Conservation (phyloP, 1,140 invertebrate genomes). For the Sycophila sp. region DNA sequence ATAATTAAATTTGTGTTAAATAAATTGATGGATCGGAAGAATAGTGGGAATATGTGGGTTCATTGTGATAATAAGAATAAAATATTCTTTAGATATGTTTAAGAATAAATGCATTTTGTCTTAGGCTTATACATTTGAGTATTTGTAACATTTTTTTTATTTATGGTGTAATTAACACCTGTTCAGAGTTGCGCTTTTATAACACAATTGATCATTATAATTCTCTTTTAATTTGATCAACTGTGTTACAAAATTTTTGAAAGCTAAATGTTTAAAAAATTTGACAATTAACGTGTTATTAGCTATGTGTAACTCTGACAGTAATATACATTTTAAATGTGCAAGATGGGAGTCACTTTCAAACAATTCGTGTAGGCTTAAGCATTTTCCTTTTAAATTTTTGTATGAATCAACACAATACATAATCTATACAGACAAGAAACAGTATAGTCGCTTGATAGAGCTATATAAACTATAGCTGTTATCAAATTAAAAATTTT, state of each 20-base stretch:
- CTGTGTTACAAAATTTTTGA: background rate
- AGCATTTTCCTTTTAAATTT: constrained; percentile 14
- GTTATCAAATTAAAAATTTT: constrained; percentile 19
- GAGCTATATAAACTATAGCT: constrained; percentile 16
- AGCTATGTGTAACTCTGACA: background rate
- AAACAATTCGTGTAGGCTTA: constrained; percentile 10
- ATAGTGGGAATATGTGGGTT: too few species aligned
- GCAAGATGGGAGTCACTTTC: constrained; percentile 6
- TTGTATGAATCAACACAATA: constrained; percentile 23
- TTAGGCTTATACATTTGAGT: constrained; percentile 18
- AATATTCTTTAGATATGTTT: constrained; percentile 21
- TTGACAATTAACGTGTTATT: constrained; percentile 7
- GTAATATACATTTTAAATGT: constrained; percentile 24
- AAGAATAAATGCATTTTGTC: constrained; percentile 36
- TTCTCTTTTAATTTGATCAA: background rate
- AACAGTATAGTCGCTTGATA: constrained; percentile 1
- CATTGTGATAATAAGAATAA: too few species aligned
- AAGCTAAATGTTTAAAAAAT: constrained; percentile 27
- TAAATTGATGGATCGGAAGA: too few species aligned
- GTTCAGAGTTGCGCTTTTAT: background rate
- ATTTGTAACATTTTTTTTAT: constrained; percentile 21
- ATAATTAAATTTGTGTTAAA: too few species aligned
- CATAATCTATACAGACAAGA: constrained; percentile 30
- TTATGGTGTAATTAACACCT: background rate
- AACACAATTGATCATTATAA: constrained; percentile 4